Conservation (phyloP, 2,113 vertebrate species). For the Podarcis cretensis region DNA sequence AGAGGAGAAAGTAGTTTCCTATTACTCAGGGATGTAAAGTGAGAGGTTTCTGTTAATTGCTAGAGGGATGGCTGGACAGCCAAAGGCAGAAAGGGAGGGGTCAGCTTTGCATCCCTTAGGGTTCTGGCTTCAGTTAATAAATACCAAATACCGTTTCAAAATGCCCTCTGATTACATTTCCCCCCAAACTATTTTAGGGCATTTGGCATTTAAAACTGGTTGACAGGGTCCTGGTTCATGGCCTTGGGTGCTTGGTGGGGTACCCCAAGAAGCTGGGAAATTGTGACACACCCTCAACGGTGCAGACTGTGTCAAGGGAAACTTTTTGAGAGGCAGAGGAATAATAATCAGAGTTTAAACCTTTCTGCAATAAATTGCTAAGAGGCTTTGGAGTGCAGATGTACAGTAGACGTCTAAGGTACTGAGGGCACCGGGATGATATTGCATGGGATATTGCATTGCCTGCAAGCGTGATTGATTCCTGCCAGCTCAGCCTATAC, state of each 20-base stretch:
- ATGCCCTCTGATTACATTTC: neutral
- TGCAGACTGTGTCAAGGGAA: neutral
- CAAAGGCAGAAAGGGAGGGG: neutral
- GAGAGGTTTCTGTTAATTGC: neutral
- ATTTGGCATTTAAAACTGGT: no score
- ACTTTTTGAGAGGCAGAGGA: neutral
- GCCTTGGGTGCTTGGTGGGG: neutral
- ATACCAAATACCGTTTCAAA: neutral
- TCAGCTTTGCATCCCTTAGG: neutral
- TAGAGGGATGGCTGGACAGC: neutral
- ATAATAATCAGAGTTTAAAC: neutral
- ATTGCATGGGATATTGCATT: neutral
- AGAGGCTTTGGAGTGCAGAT: neutral
- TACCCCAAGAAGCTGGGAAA: neutral
- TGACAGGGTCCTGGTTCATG: neutral
- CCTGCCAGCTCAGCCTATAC: neutral
- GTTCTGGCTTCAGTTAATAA: neutral
- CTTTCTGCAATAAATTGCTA: neutral
- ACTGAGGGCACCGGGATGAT: neutral
- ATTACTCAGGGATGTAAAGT: neutral
- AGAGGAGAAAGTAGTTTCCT: conserved; percentile 16
- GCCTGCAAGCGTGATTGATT: neutral
- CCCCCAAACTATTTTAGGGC: no score
- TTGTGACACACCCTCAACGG: neutral
- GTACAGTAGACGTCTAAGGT: neutral